phyloP scores from a whole-genome alignment of 2,113 vertebrate genomes.

The Phylloscopus trochiloides region DNA sequence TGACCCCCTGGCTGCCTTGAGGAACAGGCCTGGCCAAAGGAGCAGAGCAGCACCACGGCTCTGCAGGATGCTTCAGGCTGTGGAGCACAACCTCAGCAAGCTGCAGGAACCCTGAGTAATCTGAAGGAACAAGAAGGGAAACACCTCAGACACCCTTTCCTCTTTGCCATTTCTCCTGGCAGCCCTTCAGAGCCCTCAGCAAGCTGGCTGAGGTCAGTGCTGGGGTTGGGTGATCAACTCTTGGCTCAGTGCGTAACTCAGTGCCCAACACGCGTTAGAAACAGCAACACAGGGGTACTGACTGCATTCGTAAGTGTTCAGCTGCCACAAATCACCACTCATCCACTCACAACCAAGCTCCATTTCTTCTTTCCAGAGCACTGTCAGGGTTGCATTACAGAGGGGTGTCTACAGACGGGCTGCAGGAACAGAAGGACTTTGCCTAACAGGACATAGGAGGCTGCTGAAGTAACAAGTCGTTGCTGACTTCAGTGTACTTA shows the following conservation, averaged over 20 bases:
- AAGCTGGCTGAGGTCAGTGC: background rate
- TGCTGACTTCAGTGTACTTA: conserved; percentile 22
- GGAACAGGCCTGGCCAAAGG: background rate
- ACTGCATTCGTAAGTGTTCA: background rate
- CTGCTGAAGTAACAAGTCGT: background rate
- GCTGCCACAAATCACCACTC: background rate
- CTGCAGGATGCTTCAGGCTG: background rate
- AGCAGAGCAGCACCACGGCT: accelerated
- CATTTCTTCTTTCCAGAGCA: background rate
- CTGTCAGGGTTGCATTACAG: background rate
- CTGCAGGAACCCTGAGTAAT: background rate
- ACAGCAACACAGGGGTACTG: background rate
- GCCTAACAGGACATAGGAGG: background rate
- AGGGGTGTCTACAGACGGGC: background rate
- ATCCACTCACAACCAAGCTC: background rate
- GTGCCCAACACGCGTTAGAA: accelerated
- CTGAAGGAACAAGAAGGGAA: background rate
- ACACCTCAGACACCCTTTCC: background rate
- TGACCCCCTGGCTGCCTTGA: background rate
- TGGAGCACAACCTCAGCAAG: background rate
- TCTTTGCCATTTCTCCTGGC: background rate
- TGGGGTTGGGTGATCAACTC: background rate
- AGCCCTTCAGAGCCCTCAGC: background rate
- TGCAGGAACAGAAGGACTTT: background rate
- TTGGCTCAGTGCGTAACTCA: accelerated